Evolutionary conservation across 2,888 invertebrate genomes (phyloP), one percentile per base, ranked within the genome.

Genomic region (Elegia similella): DNA sequence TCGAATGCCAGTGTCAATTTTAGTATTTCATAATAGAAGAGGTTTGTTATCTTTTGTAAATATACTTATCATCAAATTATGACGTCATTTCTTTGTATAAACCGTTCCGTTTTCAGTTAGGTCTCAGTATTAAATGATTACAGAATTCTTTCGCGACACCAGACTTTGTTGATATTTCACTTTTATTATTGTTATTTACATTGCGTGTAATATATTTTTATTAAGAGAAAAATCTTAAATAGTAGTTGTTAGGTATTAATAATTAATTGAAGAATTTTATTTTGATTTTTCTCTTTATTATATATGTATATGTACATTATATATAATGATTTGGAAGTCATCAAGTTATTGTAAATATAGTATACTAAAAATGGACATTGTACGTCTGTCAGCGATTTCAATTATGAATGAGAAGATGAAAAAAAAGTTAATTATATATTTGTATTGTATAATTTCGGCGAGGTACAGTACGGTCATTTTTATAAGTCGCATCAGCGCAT

Each of bases 181-280:
- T 72, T 72, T 38, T 76, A 80, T 82, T 79, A 86, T 89, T 88
- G 89, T 90, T 90, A 86, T 85, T 76, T 81, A 73, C 82, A 83
- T 75, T 80, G 86, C 83, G 85, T 91, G 90, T 91, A 91, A 87
- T 88, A 89, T 90, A 89, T 88, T 88, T 82, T 89, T 88, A 89
- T 86, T 90, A 84, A 88, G 88, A 88, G 84, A 75, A 86, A 90
- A 90, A 82, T 88, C 89, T 89, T 89, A 88, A 88, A 87, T 86
- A 83, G 82, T 89, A 88, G 88, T 84, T 85, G 73, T 84, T 90
- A 90, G 91, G 79, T 78, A 90, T 88, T 88, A 88, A 88, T 89
- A 88, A 90, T 89, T 89, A 85, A 88, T 88, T 88, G 88, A 88
- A 86, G 83, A 88, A 85, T 84, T 89, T 88, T 90, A 88, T 89